Percentiles rank a stretch among this genome's conserved stretches.
Evolutionary conservation across 1,140 invertebrate genomes (phyloP).

Genomic region (Grapholita molesta): DNA sequence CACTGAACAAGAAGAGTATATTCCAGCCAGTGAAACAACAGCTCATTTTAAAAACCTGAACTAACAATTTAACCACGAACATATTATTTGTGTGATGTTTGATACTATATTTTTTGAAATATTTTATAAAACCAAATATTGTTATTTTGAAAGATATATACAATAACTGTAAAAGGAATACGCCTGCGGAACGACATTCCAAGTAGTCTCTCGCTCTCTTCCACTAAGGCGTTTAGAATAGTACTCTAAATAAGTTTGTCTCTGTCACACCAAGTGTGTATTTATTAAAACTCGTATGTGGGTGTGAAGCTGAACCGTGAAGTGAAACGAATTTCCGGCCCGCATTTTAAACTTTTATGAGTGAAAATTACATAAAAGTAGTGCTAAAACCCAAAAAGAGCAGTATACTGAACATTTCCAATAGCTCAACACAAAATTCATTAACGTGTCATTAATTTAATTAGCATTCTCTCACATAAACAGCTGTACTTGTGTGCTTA

Average conservation of each 20-base stretch:
- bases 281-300: conserved; percentile 13
- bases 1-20: not conserved
- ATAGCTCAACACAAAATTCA: not conserved
- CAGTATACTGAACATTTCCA: not conserved
- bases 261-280: conserved; percentile 9
- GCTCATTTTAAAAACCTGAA: not conserved
- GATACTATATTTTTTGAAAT: not conserved
- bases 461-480: conserved; percentile 38
- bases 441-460: conserved; percentile 26
- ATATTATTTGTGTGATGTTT: not conserved
- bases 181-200: conserved; percentile 3
- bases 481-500: conserved; percentile 47
- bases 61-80: not conserved
- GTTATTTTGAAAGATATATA: not conserved
- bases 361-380: not conserved
- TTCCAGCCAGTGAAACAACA: not conserved
- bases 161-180: conserved; percentile 14
- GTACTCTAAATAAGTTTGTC: not conserved
- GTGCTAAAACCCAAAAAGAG: conserved; percentile 4
- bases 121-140: not conserved
- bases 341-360: conserved; percentile 15
- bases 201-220: not conserved
- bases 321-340: conserved; percentile 16
- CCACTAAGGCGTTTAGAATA: not conserved
- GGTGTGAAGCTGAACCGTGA: conserved; percentile 22